These are phyloP conservation scores for Chymomyza amoena DNA, from an alignment of 2,888 invertebrate species.

Conservation along the genomic window DNA sequence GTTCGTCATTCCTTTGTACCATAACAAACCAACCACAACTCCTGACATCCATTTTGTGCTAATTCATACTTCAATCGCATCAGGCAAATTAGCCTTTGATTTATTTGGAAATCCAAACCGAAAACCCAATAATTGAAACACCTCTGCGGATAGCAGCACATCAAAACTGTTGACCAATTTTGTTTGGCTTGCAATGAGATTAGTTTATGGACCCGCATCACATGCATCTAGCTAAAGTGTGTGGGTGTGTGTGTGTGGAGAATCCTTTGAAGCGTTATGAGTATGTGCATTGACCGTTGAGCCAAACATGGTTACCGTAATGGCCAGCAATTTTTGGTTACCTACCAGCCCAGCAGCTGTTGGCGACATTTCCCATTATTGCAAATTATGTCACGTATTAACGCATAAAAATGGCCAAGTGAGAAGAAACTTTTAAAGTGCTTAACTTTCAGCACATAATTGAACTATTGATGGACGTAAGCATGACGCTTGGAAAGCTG, in stretches of 20 bases:
- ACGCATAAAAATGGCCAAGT: slow-evolving; percentile 25
- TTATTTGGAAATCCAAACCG: background rate
- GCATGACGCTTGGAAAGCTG: background rate
- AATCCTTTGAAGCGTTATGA: background rate
- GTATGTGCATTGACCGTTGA: background rate
- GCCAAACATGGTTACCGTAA: background rate
- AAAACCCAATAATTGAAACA: slow-evolving; percentile 50
- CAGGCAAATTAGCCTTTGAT: background rate
- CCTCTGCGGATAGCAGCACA: background rate
- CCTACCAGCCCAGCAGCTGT: background rate
- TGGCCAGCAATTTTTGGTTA: background rate
- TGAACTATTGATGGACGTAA: slow-evolving; percentile 26
- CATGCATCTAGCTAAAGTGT: background rate
- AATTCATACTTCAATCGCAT: background rate
- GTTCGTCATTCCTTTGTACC: slow-evolving; percentile 3
- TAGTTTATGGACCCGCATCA: slow-evolving; percentile 10
- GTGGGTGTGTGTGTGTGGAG: background rate
- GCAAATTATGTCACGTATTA: slow-evolving; percentile 68
- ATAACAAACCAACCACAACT: background rate
- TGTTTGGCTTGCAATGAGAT: slow-evolving; percentile 21
- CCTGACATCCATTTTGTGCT: background rate
- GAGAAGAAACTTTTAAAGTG: slow-evolving; percentile 58
- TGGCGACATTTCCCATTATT: slow-evolving; percentile 47
- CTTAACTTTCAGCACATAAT: slow-evolving; percentile 51
- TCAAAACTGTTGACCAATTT: background rate